Conservation (phyloP, 2,888 invertebrate genomes). For the Antheraea yamamai region DNA sequence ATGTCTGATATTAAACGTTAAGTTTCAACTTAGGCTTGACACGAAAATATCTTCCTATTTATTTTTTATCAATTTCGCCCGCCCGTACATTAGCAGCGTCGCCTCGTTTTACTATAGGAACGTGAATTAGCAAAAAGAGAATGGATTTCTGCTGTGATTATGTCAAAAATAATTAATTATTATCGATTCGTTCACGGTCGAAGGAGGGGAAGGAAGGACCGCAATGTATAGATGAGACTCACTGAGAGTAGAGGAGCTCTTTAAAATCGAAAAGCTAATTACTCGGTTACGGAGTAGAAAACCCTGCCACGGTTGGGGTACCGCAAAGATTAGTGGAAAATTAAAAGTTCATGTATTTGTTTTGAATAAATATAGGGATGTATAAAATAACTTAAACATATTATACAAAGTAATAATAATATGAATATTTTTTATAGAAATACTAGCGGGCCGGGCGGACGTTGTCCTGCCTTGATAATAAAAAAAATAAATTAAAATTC, state of each 20-base stretch:
- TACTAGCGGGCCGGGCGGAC: too few species aligned
- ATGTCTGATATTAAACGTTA: background rate
- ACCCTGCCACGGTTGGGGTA: constrained; percentile 47
- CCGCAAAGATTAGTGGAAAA: constrained; percentile 55
- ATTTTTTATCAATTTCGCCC: constrained; percentile 80
- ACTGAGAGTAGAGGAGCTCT: constrained; percentile 61
- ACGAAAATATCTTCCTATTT: constrained; percentile 76
- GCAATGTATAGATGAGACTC: constrained; percentile 67
- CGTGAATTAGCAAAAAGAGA: constrained; percentile 87
- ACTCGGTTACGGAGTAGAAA: constrained; percentile 58
- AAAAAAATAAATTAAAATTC: too few species aligned
- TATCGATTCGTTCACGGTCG: constrained; percentile 80
- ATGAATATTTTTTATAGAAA: background rate
- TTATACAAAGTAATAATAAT: background rate
- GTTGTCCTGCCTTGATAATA: too few species aligned
- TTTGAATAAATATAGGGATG: constrained; percentile 22
- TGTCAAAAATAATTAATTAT: constrained; percentile 89
- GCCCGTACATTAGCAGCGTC: constrained; percentile 72
- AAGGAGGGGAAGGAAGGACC: constrained; percentile 45
- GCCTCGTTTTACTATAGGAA: constrained; percentile 82
- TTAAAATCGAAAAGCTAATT: constrained; percentile 79
- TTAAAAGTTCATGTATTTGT: constrained; percentile 32
- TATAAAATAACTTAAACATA: background rate
- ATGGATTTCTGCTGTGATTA: constrained; percentile 85
- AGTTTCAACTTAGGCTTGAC: constrained; percentile 64